Percentiles rank a stretch among this genome's conserved stretches.
phyloP scores from a whole-genome alignment of 37 sponge, comb jelly and placozoan species.

The Crambe crambe region DNA sequence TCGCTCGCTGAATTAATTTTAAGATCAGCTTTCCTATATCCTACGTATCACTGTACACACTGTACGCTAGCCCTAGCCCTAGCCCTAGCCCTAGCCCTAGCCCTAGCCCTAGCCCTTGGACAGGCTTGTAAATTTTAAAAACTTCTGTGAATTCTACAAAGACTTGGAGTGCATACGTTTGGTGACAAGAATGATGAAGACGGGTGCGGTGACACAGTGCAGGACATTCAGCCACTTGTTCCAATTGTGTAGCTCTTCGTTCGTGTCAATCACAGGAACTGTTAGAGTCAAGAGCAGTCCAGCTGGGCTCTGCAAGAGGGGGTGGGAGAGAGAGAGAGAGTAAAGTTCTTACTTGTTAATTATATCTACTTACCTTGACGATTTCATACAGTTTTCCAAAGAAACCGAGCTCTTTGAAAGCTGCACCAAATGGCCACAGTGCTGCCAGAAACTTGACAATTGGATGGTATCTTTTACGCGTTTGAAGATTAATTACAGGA shows the following conservation, averaged over 20 bases:
- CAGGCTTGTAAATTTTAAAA: too few relatives aligned
- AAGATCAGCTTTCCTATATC: too few relatives aligned
- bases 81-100: too few relatives aligned
- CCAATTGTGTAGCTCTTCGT: conserved; percentile 84
- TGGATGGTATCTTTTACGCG: conserved; percentile 35
- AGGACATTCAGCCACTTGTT: conserved; percentile 90
- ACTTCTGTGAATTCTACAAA: too few relatives aligned
- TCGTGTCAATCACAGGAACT: conserved; percentile 88
- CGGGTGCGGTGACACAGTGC: conserved; percentile 82
- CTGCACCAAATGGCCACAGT: conserved; percentile 65
- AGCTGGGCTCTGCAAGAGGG: conserved; percentile 59
- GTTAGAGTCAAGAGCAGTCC: conserved; percentile 75
- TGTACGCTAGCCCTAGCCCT: too few relatives aligned
- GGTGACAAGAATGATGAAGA: conserved; percentile 51
- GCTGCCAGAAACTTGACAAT: conserved; percentile 50
- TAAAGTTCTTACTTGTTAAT: too few relatives aligned
- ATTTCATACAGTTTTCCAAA: conserved; percentile 57
- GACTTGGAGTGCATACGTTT: too few relatives aligned
- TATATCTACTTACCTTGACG: conserved; percentile 41
- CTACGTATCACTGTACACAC: too few relatives aligned
- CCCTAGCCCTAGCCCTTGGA: too few relatives aligned
- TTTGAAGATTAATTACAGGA: not conserved
- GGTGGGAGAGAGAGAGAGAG: too few relatives aligned
- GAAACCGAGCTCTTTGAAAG: conserved; percentile 32
- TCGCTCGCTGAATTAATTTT: too few relatives aligned